These are phyloP conservation scores for Cynocephalus volans DNA, from an alignment of 2,113 vertebrate genomes.

Conservation along the genomic window DNA sequence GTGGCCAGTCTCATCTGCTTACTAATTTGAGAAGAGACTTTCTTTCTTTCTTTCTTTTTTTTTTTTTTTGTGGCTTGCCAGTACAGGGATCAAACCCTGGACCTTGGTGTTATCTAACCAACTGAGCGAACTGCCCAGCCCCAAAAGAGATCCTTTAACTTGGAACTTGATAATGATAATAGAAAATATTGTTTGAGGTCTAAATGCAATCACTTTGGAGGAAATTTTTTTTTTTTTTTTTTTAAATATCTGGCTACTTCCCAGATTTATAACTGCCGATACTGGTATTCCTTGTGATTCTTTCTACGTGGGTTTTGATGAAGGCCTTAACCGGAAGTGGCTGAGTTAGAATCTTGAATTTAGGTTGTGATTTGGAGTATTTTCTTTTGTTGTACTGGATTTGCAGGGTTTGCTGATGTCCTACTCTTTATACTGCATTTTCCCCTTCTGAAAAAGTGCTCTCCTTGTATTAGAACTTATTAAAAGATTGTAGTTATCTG, in stretches of 20 bases:
- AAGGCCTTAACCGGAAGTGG: background rate
- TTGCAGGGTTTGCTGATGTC: background rate
- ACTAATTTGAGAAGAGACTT: background rate
- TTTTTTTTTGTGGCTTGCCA: no score
- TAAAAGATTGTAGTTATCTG: conserved; percentile 22
- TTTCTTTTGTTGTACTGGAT: background rate
- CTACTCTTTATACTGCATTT: background rate
- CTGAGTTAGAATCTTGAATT: background rate
- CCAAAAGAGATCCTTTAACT: background rate
- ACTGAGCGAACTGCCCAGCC: no score
- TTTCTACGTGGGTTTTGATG: background rate
- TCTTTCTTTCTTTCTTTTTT: no score
- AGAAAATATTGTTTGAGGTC: background rate
- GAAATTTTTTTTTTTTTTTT: conserved; percentile 22
- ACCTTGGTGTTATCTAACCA: no score
- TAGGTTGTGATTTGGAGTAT: background rate
- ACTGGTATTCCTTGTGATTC: background rate
- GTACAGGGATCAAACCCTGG: no score
- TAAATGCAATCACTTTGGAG: background rate
- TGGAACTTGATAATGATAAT: background rate
- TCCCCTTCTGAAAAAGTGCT: background rate
- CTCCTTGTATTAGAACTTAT: conserved; percentile 5
- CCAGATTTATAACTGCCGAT: background rate
- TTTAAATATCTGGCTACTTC: background rate
- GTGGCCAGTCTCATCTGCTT: background rate